Base-by-base conservation (phyloP, 2,113 vertebrate genomes). In the Nettapus auritus region DNA sequence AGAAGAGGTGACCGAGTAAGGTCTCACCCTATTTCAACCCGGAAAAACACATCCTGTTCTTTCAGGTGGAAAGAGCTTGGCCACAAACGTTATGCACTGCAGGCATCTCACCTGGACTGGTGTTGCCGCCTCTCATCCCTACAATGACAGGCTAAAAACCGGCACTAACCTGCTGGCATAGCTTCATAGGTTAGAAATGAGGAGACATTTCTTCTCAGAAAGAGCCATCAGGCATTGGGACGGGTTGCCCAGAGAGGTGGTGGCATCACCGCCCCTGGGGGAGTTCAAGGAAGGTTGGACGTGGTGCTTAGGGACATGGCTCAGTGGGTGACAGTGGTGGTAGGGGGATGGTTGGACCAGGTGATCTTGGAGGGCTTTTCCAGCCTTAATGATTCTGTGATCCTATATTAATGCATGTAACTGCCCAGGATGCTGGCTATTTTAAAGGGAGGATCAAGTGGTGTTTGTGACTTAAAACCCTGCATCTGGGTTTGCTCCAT, bases 141-240 rank as follows among this genome's bases (percentile, higher is more conserved):
- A 1, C 0, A 0, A 33, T 0, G 0, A 56, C 2, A 2, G 53
- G 40, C 56, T 82, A n/a, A 55, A 84, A 79, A 2, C 34, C 40
- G 48, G 26, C 92, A 80, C 44, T 17, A 60, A 0, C 29, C 29
- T 67, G 21, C 8, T 10, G 11, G 42, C 75, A 76, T 59, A 60
- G 34, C n/a, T 6, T n/a, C 19, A 5, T 48, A 48, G 20, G 46
- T 48, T 48, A 11, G 46, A 48, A 48, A 48, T 22, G 10, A 22
- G 46, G 21, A 48, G 46, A 21, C 46, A 22, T 48, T 48, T 48
- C 46, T 48, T 48, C 46, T 48, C 46, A 48, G 46, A 48, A 48
- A 48, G 46, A 11, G 46, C 46, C 21, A 5, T 48, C 46, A 48
- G 46, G 46, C 46, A 22, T 6, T 48, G 46, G 46, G 46, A 48